phyloP scores from a whole-genome alignment of 2,888 invertebrate genomes.

The Netelia inedita region DNA sequence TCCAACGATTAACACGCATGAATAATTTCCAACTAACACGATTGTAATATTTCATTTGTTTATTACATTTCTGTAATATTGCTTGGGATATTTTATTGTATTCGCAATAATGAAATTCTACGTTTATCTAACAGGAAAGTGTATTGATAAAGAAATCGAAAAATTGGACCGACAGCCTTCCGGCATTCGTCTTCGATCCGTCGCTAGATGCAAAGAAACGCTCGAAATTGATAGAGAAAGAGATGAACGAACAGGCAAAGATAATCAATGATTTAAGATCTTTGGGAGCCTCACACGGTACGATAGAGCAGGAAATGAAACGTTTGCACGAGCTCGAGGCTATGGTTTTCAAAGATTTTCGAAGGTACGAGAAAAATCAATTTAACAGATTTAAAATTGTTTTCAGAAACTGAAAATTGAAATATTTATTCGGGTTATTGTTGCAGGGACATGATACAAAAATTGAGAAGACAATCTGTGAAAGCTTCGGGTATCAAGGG shows the following conservation, averaged over 20 bases:
- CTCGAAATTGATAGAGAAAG: constrained; percentile 97
- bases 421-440: constrained; percentile 28
- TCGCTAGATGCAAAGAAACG: constrained; percentile 93
- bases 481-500: constrained; percentile 92
- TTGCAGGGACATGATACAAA: constrained; percentile 95
- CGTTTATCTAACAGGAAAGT: constrained; percentile 87
- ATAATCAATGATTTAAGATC: constrained; percentile 96
- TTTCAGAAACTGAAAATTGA: neutral
- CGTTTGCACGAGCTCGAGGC: constrained; percentile 97
- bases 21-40: neutral
- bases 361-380: constrained; percentile 86
- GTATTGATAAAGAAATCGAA: constrained; percentile 88
- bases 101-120: constrained; percentile 13
- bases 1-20: constrained; percentile 4
- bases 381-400: neutral
- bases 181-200: constrained; percentile 93
- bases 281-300: constrained; percentile 94
- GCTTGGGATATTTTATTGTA: neutral
- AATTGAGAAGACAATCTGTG: constrained; percentile 93
- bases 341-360: constrained; percentile 96
- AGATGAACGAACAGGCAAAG: constrained; percentile 99
- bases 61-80: constrained; percentile 16
- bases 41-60: constrained; percentile 6
- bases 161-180: constrained; percentile 91
- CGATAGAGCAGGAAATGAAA: constrained; percentile 96